Evolutionary conservation across 2,888 invertebrate genomes (phyloP).

Genomic region (Empis stercorea): DNA sequence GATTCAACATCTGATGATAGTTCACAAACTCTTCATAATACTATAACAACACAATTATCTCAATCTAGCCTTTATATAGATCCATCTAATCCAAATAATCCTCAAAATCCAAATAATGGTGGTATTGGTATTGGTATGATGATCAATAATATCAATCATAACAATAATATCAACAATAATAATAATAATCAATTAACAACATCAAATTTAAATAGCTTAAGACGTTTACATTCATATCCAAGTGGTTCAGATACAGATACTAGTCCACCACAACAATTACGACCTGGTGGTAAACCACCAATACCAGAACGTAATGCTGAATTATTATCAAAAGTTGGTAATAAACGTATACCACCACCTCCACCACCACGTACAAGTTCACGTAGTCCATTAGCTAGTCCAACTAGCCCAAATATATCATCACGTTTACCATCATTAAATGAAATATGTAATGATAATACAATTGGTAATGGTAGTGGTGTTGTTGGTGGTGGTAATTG

Average conservation of each 20-base stretch:
- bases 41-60: constrained; percentile 36
- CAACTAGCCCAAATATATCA: constrained; percentile 58
- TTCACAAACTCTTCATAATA: constrained; percentile 34
- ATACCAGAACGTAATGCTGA: constrained; percentile 72
- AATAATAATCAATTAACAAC: constrained; percentile 12
- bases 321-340: constrained; percentile 54
- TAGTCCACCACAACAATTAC: constrained; percentile 58
- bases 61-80: constrained; percentile 32
- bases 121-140: background rate
- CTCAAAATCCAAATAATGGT: background rate
- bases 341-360: constrained; percentile 74
- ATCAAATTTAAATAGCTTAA: constrained; percentile 42
- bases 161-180: constrained; percentile 22
- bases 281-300: constrained; percentile 56
- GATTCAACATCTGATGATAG: constrained; percentile 37
- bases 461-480: constrained; percentile 17
- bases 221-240: constrained; percentile 72
- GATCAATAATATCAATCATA: constrained; percentile 18
- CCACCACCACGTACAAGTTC: constrained; percentile 86
- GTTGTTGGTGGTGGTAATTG: constrained; percentile 25
- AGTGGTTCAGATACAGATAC: constrained; percentile 74
- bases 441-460: constrained; percentile 26
- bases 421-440: constrained; percentile 39
- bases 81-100: constrained; percentile 14
- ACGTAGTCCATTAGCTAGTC: constrained; percentile 74